Conservation (phyloP, 1,140 invertebrate species). For the Tetramorium simillimum region DNA sequence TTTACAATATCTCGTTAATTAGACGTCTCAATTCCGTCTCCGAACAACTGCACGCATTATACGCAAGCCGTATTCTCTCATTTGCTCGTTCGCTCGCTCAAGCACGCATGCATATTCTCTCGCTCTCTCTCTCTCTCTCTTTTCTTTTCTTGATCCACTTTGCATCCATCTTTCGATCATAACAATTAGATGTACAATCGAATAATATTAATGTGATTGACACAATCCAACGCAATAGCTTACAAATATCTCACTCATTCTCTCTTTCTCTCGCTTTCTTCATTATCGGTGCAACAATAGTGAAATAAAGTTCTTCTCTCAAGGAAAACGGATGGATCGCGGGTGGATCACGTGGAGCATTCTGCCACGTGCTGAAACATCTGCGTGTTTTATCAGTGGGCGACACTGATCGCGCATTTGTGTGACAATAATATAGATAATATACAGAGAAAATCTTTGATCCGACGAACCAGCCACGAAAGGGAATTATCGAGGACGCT, state of each 20-base stretch:
- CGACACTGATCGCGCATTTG: constrained; percentile 41
- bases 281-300: constrained; percentile 65
- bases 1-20: constrained; percentile 79
- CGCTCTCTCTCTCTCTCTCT: constrained; percentile 9
- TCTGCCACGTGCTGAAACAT: constrained; percentile 33
- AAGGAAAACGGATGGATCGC: constrained; percentile 67
- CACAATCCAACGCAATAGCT: constrained; percentile 40
- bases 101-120: constrained; percentile 2
- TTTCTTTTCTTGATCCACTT: constrained; percentile 25
- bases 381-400: constrained; percentile 13
- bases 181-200: constrained; percentile 66
- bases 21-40: constrained; percentile 78
- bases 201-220: constrained; percentile 60
- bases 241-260: constrained; percentile 43
- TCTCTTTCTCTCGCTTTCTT: constrained; percentile 15
- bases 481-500: constrained; percentile 60
- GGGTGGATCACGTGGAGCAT: constrained; percentile 31
- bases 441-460: constrained; percentile 75
- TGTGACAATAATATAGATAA: constrained; percentile 64
- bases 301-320: constrained; percentile 66
- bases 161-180: constrained; percentile 37
- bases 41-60: constrained; percentile 60
- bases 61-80: constrained; percentile 48
- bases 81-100: constrained; percentile 50
- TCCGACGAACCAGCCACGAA: constrained; percentile 80